phyloP scores from a whole-genome alignment of 2,888 invertebrate species.

The Iselma pallidipennis region DNA sequence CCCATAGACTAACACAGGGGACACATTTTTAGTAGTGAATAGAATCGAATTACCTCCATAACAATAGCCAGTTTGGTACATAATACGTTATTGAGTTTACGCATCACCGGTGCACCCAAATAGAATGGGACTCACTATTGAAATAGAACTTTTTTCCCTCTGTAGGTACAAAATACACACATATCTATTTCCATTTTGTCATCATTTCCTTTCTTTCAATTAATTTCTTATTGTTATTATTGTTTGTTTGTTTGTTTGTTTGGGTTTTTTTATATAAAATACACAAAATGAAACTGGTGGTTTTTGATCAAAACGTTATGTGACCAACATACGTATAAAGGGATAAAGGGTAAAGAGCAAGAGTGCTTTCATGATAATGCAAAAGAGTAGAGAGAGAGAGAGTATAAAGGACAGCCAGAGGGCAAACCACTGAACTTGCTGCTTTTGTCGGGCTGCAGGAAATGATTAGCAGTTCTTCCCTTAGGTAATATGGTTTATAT shows the following conservation, averaged over 20 bases:
- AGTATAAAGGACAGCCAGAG: slow-evolving; percentile 32
- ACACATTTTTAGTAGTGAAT: slow-evolving; percentile 26
- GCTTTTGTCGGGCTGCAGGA: slow-evolving; percentile 33
- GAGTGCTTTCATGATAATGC: slow-evolving; percentile 30
- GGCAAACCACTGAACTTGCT: slow-evolving; percentile 24
- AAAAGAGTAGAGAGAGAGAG: slow-evolving; percentile 13
- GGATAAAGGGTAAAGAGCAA: slow-evolving; percentile 30
- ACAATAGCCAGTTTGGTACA: slow-evolving; percentile 28
- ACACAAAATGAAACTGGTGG: neutral
- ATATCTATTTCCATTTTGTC: neutral
- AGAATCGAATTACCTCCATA: slow-evolving; percentile 32
- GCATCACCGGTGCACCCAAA: slow-evolving; percentile 15
- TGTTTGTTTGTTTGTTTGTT: no score
- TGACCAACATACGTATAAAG: slow-evolving; percentile 30
- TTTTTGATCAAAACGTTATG: slow-evolving; percentile 6
- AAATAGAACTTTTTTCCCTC: slow-evolving; percentile 16
- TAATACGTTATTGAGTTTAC: slow-evolving; percentile 29
- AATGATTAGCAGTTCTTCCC: slow-evolving; percentile 36
- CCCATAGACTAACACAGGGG: slow-evolving; percentile 5
- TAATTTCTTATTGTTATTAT: neutral
- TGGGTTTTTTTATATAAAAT: no score
- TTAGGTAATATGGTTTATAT: slow-evolving; percentile 26
- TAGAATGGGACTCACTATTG: slow-evolving; percentile 15
- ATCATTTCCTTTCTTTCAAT: neutral
- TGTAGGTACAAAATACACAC: no score